Evolutionary conservation across 2,797 vertebrate species (phyloP).

Genomic region (Microchirus variegatus): DNA sequence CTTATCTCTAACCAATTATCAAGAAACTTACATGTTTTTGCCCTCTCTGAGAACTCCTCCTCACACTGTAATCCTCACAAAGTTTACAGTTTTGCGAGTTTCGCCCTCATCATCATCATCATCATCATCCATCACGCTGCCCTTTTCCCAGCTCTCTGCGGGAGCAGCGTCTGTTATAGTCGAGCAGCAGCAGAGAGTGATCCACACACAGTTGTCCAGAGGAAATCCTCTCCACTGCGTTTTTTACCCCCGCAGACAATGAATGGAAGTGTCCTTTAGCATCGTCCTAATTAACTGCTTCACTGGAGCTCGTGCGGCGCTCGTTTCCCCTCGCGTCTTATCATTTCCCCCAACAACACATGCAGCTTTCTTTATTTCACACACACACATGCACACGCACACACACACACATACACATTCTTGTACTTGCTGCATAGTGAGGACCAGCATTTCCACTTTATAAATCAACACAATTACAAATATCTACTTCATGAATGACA

Average conservation of each 20-base stretch:
- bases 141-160: conserved; percentile 1
- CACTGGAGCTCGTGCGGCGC: conserved; percentile 8
- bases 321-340: conserved; percentile 30
- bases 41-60: conserved; percentile 13
- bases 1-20: conserved; percentile 42
- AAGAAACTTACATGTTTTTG: conserved; percentile 6
- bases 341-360: conserved; percentile 13
- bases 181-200: conserved; percentile 35
- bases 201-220: conserved; percentile 52
- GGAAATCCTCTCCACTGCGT: conserved; percentile 74
- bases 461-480: no score
- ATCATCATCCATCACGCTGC: conserved; percentile 16
- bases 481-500: no score
- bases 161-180: conserved; percentile 26
- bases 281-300: conserved; percentile 48
- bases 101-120: no score
- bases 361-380: not conserved
- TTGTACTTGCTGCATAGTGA: no score
- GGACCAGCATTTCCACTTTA: no score
- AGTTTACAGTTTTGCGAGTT: conserved; percentile 1
- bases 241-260: conserved; percentile 64
- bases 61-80: not conserved
- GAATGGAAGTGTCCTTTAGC: conserved; percentile 74
- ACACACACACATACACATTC: not conserved
- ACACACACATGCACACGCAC: not conserved